Evolutionary conservation across 30 jellyfish, hydroid and myxozoan genomes (phyloP), one percentile per base, ranked within the genome.

Genomic region (Pseudorhiza aurosa): DNA sequence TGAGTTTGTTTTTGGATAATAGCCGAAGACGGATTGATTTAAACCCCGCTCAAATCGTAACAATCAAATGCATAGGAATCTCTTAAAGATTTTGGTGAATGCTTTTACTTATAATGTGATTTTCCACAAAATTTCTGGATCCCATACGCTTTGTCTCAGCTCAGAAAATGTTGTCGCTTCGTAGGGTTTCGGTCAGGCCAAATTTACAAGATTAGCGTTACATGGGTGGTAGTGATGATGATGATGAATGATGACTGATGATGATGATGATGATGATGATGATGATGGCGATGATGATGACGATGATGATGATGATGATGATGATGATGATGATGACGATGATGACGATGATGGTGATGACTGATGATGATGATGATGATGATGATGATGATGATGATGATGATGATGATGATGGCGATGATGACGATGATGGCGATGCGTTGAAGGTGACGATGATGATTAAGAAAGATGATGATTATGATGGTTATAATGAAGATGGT

Each of bases 331-430:
- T 39, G 50, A 39, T 39, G 50, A 39, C 12, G 50, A 39, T 39
- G 50, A 39, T 39, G 50, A 39, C 12, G 50, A 39, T 39, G 50
- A 39, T 39, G 50, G 12, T 39, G 50, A 39, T 39, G 50, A 39
- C 12, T 39, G 50, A 39, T 39, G 50, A 39, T 39, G 50, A 39
- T 39, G 50, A 39, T 39, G 50, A 39, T 39, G 50, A 39, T 39
- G 50, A 39, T 39, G 50, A 39, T 47, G 62, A 26, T 47, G 62
- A 47, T 8, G 62, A 8, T 47, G 50, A 39, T 47, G 24, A 47
- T 47, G 62, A 47, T 47, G 62, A 47, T 47, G 62, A 47, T 47
- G 62, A 47, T 47, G 62, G n/a, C n/a, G 62, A 47, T 47, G 62
- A 47, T 47, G 62, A 47, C n/a, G 62, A 47, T 47, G 62, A 47